Conservation (phyloP, 2,113 vertebrate genomes). For the Thunnus maccoyii region DNA sequence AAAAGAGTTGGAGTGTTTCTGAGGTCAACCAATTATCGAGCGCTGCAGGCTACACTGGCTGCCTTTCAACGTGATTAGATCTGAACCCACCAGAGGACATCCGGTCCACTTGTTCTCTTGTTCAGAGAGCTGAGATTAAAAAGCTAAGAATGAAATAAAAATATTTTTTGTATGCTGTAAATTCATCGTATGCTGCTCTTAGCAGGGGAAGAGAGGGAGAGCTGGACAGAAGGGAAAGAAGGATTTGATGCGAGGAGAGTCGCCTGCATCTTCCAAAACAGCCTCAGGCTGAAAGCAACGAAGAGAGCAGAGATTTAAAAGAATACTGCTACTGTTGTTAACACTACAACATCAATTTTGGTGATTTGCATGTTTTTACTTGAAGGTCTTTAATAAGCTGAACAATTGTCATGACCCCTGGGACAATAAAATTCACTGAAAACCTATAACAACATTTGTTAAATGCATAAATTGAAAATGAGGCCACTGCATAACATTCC, state of each 20-base stretch:
- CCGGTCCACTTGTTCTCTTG: conserved; percentile 55
- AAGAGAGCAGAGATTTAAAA: conserved; percentile 12
- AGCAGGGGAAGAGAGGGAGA: conserved; percentile 20
- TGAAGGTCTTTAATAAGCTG: conserved; percentile 18
- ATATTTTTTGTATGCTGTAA: conserved; percentile 34
- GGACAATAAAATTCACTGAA: conserved; percentile 33
- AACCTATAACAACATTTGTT: conserved; percentile 28
- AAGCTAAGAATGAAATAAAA: conserved; percentile 47
- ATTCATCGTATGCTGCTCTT: conserved; percentile 39
- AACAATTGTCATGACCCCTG: conserved; percentile 24
- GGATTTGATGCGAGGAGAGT: conserved; percentile 23
- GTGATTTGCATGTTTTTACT: conserved; percentile 36
- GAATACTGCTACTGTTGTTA: conserved; percentile 8
- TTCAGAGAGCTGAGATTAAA: conserved; percentile 59
- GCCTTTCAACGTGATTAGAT: conserved; percentile 74
- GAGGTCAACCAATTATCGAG: conserved; percentile 73
- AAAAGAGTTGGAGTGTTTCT: conserved; percentile 65
- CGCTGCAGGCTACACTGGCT: conserved; percentile 63
- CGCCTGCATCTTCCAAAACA: conserved; percentile 35
- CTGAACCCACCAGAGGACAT: conserved; percentile 67
- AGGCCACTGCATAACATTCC: neutral
- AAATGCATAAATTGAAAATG: conserved; percentile 13
- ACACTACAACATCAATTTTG: conserved; percentile 24
- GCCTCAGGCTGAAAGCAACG: conserved; percentile 22
- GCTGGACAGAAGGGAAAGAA: conserved; percentile 20